These are phyloP conservation scores for Clunio marinus DNA, from an alignment of 2,888 invertebrate species.

Conservation along the genomic window DNA sequence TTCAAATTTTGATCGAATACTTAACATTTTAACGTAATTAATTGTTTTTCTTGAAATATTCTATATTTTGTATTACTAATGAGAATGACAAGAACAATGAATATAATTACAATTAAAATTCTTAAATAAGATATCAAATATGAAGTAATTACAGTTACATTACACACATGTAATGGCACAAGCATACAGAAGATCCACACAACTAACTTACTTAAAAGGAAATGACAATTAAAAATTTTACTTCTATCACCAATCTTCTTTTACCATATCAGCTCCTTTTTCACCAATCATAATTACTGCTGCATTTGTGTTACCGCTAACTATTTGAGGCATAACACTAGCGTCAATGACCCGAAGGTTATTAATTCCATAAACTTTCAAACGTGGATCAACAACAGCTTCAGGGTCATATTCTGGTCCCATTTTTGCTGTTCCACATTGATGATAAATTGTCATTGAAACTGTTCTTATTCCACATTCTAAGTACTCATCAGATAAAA, in stretches of 20 bases:
- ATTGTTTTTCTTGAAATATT: too few relatives aligned
- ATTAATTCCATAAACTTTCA: slow-evolving; percentile 71
- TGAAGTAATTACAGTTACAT: not conserved
- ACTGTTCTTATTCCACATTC: slow-evolving; percentile 83
- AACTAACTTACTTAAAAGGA: not conserved
- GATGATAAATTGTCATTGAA: slow-evolving; percentile 88
- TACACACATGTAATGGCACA: slow-evolving; percentile 32
- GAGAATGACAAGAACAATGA: not conserved
- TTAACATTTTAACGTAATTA: too few relatives aligned
- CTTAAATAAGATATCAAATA: slow-evolving; percentile 18
- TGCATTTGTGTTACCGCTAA: slow-evolving; percentile 86
- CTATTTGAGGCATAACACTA: slow-evolving; percentile 83
- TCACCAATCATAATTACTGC: slow-evolving; percentile 90
- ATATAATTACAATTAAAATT: not conserved
- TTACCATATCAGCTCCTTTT: slow-evolving; percentile 80
- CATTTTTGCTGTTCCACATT: slow-evolving; percentile 85
- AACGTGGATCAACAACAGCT: slow-evolving; percentile 77
- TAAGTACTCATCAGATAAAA: slow-evolving; percentile 76
- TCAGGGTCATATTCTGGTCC: slow-evolving; percentile 71
- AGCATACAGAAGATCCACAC: slow-evolving; percentile 27
- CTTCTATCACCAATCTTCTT: slow-evolving; percentile 66
- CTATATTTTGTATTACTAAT: too few relatives aligned
- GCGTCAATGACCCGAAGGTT: slow-evolving; percentile 81
- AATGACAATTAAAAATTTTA: not conserved
- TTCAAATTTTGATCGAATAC: too few relatives aligned